Percentiles rank a stretch among this genome's conserved stretches.
phyloP scores from a whole-genome alignment of 2,113 vertebrate genomes.

The Manacus vitellinus region DNA sequence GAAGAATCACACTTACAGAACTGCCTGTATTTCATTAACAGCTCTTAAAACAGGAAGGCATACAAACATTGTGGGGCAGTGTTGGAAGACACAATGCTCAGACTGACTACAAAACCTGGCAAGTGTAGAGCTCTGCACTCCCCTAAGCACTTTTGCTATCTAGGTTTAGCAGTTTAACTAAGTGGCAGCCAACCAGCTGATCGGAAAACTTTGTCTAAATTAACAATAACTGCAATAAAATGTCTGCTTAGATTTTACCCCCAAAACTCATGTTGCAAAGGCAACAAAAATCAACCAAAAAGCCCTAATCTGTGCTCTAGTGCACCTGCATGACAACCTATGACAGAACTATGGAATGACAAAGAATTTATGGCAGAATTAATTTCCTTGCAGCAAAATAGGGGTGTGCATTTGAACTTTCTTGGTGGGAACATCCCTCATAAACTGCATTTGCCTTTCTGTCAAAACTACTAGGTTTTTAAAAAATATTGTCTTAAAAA shows the following conservation, averaged over 20 bases:
- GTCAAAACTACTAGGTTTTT: not conserved
- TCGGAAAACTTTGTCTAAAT: not conserved
- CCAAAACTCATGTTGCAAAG: not conserved
- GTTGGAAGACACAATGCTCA: not conserved
- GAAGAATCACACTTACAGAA: not conserved
- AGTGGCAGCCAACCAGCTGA: not conserved
- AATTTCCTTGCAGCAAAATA: not conserved
- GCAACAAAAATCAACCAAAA: not conserved
- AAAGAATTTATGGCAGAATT: not conserved
- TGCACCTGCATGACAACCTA: not conserved
- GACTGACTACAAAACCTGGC: not conserved
- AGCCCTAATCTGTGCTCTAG: not conserved
- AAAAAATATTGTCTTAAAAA: not conserved
- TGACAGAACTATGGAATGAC: not conserved
- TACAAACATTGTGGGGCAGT: not conserved
- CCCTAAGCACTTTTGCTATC: not conserved
- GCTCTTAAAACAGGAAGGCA: not conserved
- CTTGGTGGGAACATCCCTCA: not conserved
- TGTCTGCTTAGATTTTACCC: not conserved
- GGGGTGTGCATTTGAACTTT: not conserved
- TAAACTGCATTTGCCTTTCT: not conserved
- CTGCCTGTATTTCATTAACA: not conserved
- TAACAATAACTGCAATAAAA: not conserved
- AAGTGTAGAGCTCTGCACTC: not conserved
- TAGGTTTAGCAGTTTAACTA: not conserved